Evolutionary conservation across 2,113 vertebrate species (phyloP), one percentile per base, ranked within the genome.

Genomic region (Toxotes chatareus): DNA sequence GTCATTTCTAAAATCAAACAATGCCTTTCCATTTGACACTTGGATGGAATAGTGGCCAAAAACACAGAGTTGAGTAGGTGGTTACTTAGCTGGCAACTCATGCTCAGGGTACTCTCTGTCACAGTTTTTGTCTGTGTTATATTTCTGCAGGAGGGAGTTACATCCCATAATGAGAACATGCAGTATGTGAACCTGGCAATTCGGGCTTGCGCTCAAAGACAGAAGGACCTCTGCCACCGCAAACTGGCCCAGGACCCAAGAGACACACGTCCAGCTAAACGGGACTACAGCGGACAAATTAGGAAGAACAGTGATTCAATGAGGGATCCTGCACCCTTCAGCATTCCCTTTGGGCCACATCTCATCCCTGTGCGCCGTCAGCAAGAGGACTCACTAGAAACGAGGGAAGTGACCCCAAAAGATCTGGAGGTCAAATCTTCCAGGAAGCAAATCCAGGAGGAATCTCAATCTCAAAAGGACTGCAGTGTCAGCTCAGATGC

Each of bases 91-190:
- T 19, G 38, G 13, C 51, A 53, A 27, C 21, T 53, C 11, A 2
- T 60, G 34, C 65, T 51, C 40, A 3, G 23, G 4, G 65, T 56
- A 7, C n/a, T 23, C 23, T 55, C 23, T 59, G 4, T 12, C 27
- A 55, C 5, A 7, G 4, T 66, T 62, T 66, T 62, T 59, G 19
- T 56, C 13, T 65, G 11, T 0, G 2, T 47, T 51, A 1, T 79
- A 42, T 79, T 57, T 44, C 55, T 78, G 21, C 92, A 99, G 98
- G 96, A 90, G 47, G 95, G 94, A 68, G 94, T 94, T 75, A 89
- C 93, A 7, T 96, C 96, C 60, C 96, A 98, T 79, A 93, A 95
- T 75, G 94, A 96, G 73, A 99, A 99, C 89, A 96, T 98, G 90
- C 91, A 73, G 73, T 97, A 96, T 72, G 76, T 99, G 88, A 98